Conservation (phyloP, 2,113 vertebrate genomes). For the Sceloporus undulatus region DNA sequence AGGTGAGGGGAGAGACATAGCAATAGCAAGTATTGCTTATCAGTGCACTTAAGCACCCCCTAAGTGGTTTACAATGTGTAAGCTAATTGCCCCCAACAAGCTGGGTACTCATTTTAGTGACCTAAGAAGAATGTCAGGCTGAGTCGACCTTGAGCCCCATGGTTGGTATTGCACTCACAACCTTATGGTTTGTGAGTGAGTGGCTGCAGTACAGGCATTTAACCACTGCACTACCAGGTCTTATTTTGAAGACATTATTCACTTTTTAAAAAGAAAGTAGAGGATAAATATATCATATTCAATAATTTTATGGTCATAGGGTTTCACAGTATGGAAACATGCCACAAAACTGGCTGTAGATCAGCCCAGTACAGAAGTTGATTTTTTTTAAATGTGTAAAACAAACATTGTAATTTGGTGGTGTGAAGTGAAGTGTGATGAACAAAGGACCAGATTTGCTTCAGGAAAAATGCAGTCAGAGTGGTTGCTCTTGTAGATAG, state of each 20-base stretch:
- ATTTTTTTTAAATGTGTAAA: not conserved
- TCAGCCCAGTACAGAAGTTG: not conserved
- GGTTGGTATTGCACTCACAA: too few relatives aligned
- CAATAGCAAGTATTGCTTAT: too few relatives aligned
- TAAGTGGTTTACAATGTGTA: too few relatives aligned
- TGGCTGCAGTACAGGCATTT: too few relatives aligned
- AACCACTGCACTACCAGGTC: too few relatives aligned
- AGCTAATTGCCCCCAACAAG: too few relatives aligned
- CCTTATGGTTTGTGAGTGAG: too few relatives aligned
- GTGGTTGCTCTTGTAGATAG: not conserved
- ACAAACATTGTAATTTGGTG: not conserved
- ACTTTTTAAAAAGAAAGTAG: not conserved
- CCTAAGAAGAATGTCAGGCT: too few relatives aligned
- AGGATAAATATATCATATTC: not conserved
- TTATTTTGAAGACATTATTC: not conserved
- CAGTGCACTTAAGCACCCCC: too few relatives aligned
- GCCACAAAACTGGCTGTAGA: not conserved
- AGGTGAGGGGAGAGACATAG: too few relatives aligned
- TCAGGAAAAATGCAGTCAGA: not conserved
- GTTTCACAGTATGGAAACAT: conserved; percentile 18
- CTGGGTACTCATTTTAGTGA: too few relatives aligned
- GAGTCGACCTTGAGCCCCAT: too few relatives aligned
- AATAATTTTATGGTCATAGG: conserved; percentile 11
- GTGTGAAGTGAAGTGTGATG: not conserved
- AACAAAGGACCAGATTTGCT: not conserved